phyloP scores from a whole-genome alignment of 1,140 invertebrate species.

The Orchesella cincta region DNA sequence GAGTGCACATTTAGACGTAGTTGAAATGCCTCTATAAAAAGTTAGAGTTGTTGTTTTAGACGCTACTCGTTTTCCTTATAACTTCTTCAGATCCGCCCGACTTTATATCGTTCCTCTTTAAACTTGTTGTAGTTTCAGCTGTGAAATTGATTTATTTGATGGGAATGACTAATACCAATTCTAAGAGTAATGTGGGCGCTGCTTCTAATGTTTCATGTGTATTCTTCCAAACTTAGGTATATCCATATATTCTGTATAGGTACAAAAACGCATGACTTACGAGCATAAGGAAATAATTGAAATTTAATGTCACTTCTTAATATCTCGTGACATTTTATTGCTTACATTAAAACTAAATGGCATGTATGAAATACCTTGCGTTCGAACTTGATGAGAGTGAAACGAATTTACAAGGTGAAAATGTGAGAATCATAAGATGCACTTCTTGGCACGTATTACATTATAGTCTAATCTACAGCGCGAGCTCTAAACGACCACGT shows the following conservation, averaged over 20 bases:
- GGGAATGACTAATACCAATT: neutral
- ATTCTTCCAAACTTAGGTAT: no score
- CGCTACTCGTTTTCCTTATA: neutral
- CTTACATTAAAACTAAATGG: neutral
- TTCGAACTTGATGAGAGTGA: neutral
- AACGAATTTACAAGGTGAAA: no score
- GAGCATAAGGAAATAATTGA: neutral
- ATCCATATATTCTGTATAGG: neutral
- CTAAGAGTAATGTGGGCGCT: no score
- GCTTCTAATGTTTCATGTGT: no score
- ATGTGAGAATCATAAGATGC: no score
- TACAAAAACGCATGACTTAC: neutral
- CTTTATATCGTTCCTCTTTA: neutral
- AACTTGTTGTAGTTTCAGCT: constrained; percentile 8
- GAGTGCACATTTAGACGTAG: no score
- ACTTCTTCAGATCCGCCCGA: neutral
- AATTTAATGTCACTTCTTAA: neutral
- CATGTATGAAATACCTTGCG: neutral
- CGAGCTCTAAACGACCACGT: no score
- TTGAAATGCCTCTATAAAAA: no score
- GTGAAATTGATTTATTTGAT: constrained; percentile 22
- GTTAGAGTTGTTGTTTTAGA: neutral
- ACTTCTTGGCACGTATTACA: no score
- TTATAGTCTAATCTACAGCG: no score
- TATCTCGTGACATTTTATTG: neutral